Evolutionary conservation across 2,797 vertebrate genomes (phyloP).

Genomic region (Cottoperca gobio): DNA sequence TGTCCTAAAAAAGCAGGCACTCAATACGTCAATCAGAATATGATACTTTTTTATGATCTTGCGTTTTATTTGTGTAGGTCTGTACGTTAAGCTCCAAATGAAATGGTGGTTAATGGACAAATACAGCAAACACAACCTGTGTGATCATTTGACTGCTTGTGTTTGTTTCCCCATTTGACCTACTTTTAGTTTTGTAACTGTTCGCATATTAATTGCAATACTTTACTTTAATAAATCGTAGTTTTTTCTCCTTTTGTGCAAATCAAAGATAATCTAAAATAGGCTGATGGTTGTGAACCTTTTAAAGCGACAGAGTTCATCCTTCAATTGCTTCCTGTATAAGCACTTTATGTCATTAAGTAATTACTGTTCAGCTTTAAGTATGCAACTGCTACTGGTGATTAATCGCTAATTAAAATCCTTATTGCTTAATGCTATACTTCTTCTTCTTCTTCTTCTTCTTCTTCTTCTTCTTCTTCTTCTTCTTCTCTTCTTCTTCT

Average conservation of each 20-base stretch:
- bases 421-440: not conserved
- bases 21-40: not conserved
- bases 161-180: not conserved
- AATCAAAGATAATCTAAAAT: not conserved
- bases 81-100: not conserved
- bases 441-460: not conserved
- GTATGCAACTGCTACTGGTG: not conserved
- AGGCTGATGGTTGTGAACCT: not conserved
- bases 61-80: not conserved
- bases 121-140: not conserved
- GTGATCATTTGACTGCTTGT: not conserved
- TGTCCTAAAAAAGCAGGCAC: not conserved
- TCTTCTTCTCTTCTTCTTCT: no score
- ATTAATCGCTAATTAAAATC: not conserved
- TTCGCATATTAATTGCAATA: no score
- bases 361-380: not conserved
- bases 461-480: conserved; percentile 7
- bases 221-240: no score
- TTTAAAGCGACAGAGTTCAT: conserved; percentile 10
- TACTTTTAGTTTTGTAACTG: no score
- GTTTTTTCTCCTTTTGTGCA: not conserved
- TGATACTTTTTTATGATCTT: not conserved
- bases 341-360: not conserved
- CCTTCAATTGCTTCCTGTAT: not conserved
- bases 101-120: not conserved